Evolutionary conservation across 2,888 invertebrate genomes (phyloP).

Genomic region (Lordiphosa fenestrarum): DNA sequence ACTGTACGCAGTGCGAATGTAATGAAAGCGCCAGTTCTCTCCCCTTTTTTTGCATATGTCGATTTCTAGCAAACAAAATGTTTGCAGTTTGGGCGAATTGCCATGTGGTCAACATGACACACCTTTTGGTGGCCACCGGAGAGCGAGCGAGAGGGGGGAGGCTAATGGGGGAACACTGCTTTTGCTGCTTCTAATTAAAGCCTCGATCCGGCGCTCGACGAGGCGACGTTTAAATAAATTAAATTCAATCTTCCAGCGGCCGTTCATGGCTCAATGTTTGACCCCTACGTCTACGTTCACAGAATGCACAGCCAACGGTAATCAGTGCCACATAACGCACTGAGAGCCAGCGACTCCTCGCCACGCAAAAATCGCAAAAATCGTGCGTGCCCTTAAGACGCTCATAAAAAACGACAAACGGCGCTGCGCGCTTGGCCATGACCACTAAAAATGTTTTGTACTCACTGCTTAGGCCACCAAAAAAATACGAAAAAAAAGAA

Average conservation of each 20-base stretch:
- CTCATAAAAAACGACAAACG: conserved; percentile 69
- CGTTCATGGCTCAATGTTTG: conserved; percentile 41
- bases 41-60: too few relatives aligned
- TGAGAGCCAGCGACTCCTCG: conserved; percentile 38
- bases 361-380: conserved; percentile 74
- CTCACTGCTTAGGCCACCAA: conserved; percentile 45
- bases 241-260: conserved; percentile 62
- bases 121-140: too few relatives aligned
- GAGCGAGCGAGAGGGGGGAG: too few relatives aligned
- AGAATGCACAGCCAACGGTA: conserved; percentile 52
- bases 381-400: conserved; percentile 75
- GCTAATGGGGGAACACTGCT: too few relatives aligned
- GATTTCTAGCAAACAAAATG: too few relatives aligned
- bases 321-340: conserved; percentile 74
- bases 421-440: conserved; percentile 35
- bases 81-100: too few relatives aligned
- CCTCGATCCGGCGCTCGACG: conserved; percentile 9
- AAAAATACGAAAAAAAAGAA: conserved; percentile 38
- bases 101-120: too few relatives aligned
- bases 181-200: conserved; percentile 1
- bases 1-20: too few relatives aligned
- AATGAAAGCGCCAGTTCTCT: too few relatives aligned
- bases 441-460: conserved; percentile 60
- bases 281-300: conserved; percentile 14
- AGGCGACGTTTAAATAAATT: conserved; percentile 57